Conservation (phyloP, 2,888 invertebrate species). For the Acheta domesticus region DNA sequence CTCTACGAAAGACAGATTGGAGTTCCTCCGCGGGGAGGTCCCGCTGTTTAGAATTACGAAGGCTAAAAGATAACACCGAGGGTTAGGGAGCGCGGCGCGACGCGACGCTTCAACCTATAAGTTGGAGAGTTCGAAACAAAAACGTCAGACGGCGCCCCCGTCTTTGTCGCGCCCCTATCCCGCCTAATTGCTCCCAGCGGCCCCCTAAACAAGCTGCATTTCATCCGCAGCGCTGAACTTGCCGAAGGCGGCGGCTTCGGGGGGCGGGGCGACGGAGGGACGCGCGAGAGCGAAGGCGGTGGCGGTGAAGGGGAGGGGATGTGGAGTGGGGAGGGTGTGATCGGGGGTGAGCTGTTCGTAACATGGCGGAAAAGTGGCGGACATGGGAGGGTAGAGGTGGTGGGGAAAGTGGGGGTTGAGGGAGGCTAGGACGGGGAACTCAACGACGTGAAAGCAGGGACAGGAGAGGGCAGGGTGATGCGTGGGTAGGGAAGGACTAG, state of each 20-base stretch:
- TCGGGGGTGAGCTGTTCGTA: too few relatives aligned
- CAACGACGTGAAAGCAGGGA: background rate
- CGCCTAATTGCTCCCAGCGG: conserved; percentile 7
- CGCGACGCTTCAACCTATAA: background rate
- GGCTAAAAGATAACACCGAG: background rate
- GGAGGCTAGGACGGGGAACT: too few relatives aligned
- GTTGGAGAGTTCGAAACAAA: background rate
- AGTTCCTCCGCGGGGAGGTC: background rate
- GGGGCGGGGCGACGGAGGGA: too few relatives aligned
- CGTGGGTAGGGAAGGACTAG: background rate
- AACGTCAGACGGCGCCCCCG: background rate
- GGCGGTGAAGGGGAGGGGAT: too few relatives aligned
- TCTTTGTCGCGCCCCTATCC: background rate
- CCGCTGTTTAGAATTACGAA: background rate
- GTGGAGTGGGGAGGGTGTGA: too few relatives aligned
- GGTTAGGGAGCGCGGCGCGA: background rate
- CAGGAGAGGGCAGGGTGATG: background rate
- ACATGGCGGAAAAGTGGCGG: too few relatives aligned
- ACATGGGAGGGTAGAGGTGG: too few relatives aligned
- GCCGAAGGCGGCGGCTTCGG: background rate
- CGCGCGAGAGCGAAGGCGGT: too few relatives aligned
- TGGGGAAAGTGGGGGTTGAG: too few relatives aligned
- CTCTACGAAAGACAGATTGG: too few relatives aligned
- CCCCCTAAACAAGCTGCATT: conserved; percentile 18
- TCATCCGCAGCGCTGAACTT: background rate